Percentiles rank a stretch among this genome's conserved stretches.
Conservation (phyloP, 2,113 vertebrate species). For the Bufo gargarizans region DNA sequence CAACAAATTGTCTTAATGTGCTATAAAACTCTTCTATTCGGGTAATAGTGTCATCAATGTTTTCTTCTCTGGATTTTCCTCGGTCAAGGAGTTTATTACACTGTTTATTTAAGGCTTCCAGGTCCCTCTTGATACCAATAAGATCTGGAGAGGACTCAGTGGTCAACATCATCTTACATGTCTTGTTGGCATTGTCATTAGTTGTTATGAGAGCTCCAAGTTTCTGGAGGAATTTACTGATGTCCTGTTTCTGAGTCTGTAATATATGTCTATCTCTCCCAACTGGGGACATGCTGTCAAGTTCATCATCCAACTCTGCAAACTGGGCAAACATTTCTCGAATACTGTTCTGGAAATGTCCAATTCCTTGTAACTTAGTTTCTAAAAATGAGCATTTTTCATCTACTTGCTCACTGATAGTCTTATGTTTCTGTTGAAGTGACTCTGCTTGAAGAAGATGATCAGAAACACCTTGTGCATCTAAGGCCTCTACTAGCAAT, state of each 20-base stretch:
- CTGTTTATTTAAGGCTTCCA: constrained; percentile 92
- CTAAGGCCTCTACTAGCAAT: constrained; percentile 82
- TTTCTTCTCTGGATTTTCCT: constrained; percentile 81
- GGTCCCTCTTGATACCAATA: constrained; percentile 87
- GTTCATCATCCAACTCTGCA: constrained; percentile 93
- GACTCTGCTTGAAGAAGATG: constrained; percentile 83
- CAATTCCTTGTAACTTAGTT: constrained; percentile 92
- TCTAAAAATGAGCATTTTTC: constrained; percentile 86
- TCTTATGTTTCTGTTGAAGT: constrained; percentile 78
- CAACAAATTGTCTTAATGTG: constrained; percentile 76
- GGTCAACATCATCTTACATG: constrained; percentile 89
- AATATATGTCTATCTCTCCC: constrained; percentile 78
- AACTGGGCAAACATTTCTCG: constrained; percentile 93
- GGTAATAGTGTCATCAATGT: constrained; percentile 76
- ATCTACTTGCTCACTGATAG: constrained; percentile 79
- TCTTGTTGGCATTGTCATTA: constrained; percentile 83
- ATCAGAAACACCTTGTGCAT: constrained; percentile 84
- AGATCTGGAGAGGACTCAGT: constrained; percentile 90
- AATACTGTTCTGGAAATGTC: constrained; percentile 94
- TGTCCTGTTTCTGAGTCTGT: constrained; percentile 78
- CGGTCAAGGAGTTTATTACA: constrained; percentile 92
- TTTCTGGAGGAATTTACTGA: constrained; percentile 82
- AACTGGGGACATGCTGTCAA: constrained; percentile 91
- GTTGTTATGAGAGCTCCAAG: constrained; percentile 83
- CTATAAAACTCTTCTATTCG: constrained; percentile 83